Base-by-base conservation (phyloP, 2,888 invertebrate genomes). In the Pogonocherus hispidulus region DNA sequence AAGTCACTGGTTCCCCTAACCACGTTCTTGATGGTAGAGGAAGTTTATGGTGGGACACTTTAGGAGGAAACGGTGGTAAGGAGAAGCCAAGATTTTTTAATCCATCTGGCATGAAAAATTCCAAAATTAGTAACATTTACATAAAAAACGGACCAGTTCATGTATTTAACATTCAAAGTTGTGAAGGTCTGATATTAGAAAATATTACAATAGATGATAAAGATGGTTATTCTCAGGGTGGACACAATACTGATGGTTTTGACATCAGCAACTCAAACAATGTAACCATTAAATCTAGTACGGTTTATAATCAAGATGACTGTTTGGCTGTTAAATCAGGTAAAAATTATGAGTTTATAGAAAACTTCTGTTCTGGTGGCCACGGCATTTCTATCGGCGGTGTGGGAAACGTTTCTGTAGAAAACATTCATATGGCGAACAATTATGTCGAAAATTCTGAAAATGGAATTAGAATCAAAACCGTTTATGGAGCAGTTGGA, bases 301-400 rank as follows among this genome's bases (percentile, higher is more conserved):
- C 64, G n/a, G 75, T 77, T 0, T 63, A 69, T 9, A 77, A 77
- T 63, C 77, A 77, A 54, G 77, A 77, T 51, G 77, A 76, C 44
- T 77, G 77, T 64, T 60, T 77, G 4, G 77, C 74, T 6, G 56
- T 77, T 3, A 73, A 69, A 11, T 54, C 69, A 5, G 77, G 76
- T 19, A 54, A 62, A 1, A 63, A 74, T 22, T 64, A 74, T 19
- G 46, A 70, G 0, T 66, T 77, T 46, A 63, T 70, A 3, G 67
- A 70, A 14, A 63, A 73, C 32, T 69, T 57, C 47, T 77, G 77
- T 46, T 67, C 70, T 18, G 77, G 77, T 19, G 72, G 74, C 1
- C 76, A 76, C 64, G 77, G 77, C 18, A 63, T 77, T 23, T 76
- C 75, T 63, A 52, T 77, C 6, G 41, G 41, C n/a, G 73, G 74